A percentile compares a stretch with the other conserved stretches of the same genome.
phyloP scores from a whole-genome alignment of 2,797 vertebrate species.

The Lacerta agilis region DNA sequence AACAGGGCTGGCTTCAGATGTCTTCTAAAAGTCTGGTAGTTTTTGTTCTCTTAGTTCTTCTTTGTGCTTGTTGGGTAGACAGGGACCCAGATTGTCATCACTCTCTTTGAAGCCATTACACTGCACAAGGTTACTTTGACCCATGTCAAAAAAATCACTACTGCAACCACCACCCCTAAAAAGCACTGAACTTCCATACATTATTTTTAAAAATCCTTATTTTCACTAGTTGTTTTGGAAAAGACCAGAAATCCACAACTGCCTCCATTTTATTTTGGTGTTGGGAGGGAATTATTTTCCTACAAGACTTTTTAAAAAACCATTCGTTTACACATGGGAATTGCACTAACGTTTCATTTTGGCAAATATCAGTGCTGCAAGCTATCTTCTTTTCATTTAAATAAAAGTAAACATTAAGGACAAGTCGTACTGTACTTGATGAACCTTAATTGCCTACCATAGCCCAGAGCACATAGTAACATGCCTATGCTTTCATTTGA shows the following conservation, averaged over 20 bases:
- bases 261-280: not conserved
- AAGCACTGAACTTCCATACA: not conserved
- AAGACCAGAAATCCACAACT: not conserved
- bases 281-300: not conserved
- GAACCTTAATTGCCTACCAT: not conserved
- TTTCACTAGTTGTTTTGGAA: not conserved
- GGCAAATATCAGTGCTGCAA: not conserved
- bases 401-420: constrained; percentile 7
- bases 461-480: not conserved
- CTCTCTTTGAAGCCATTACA: not conserved
- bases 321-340: not conserved
- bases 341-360: not conserved
- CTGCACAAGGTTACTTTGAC: too few relatives aligned
- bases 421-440: not conserved
- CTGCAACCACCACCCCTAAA: too few relatives aligned
- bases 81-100: not conserved
- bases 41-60: too few relatives aligned
- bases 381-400: constrained; percentile 6
- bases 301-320: not conserved
- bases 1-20: too few relatives aligned
- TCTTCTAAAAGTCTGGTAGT: too few relatives aligned
- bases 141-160: not conserved
- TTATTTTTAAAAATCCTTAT: not conserved
- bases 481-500: not conserved
- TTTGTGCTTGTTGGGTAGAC: not conserved